Conservation (phyloP, 2,888 invertebrate genomes). For the Augiades crinisus region DNA sequence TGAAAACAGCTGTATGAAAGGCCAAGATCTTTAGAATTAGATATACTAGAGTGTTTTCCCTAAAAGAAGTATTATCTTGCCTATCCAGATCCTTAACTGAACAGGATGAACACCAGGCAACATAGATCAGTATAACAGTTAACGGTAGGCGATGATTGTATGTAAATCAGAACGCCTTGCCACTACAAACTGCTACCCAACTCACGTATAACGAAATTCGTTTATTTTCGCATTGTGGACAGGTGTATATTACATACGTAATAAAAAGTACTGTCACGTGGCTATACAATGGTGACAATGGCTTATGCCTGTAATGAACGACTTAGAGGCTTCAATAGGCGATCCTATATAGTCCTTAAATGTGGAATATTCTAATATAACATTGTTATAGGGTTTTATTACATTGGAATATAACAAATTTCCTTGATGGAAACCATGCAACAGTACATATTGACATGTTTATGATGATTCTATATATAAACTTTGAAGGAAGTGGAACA, state of each 20-base stretch:
- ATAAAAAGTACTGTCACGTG: constrained; percentile 20
- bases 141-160: constrained; percentile 14
- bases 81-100: too few relatives aligned
- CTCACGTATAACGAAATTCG: constrained; percentile 10
- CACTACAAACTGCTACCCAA: constrained; percentile 4
- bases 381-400: background rate
- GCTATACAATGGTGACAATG: constrained; percentile 16
- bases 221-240: constrained; percentile 17
- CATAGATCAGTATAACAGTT: constrained; percentile 10
- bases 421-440: background rate
- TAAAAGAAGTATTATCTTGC: too few relatives aligned
- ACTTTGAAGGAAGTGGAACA: too few relatives aligned
- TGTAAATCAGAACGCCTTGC: constrained; percentile 18
- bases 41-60: too few relatives aligned
- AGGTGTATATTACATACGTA: constrained; percentile 14
- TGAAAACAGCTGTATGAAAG: too few relatives aligned
- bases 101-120: background rate
- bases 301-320: constrained; percentile 9
- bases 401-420: background rate
- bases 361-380: constrained; percentile 1
- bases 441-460: background rate
- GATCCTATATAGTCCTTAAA: constrained; percentile 4
- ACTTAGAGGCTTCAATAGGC: background rate
- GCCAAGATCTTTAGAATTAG: too few relatives aligned
- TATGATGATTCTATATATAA: too few relatives aligned